phyloP scores from a whole-genome alignment of 2,113 vertebrate species.

The Pontoporia blainvillei region DNA sequence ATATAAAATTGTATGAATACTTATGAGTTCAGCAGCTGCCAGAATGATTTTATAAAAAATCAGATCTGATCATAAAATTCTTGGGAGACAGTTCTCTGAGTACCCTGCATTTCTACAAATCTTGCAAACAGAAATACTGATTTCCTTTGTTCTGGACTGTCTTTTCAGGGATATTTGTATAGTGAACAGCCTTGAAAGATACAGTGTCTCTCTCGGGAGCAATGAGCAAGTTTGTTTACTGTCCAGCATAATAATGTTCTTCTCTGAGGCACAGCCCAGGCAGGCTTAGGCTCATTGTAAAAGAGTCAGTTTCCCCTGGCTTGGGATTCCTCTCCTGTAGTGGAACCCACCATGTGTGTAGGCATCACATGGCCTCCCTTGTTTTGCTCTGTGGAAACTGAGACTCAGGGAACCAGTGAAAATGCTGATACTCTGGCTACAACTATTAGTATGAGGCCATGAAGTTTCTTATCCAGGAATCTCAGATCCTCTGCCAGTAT shows the following conservation, averaged over 20 bases:
- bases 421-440: not conserved
- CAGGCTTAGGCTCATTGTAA: not conserved
- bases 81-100: not conserved
- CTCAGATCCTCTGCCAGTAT: not conserved
- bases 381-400: not conserved
- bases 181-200: not conserved
- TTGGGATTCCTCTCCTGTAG: not conserved
- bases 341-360: fast-evolving
- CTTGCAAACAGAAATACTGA: not conserved
- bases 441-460: not conserved
- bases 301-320: not conserved
- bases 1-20: not conserved
- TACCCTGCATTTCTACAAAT: not conserved
- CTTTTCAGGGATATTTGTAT: not conserved
- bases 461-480: not conserved
- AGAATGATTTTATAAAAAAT: not conserved
- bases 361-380: not conserved
- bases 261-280: not conserved
- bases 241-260: not conserved
- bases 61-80: not conserved
- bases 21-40: not conserved
- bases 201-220: not conserved
- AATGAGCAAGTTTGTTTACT: not conserved
- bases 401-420: not conserved
- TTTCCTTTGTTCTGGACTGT: not conserved